Conservation (phyloP, 2,797 vertebrate genomes). For the Epinephelus coioides region DNA sequence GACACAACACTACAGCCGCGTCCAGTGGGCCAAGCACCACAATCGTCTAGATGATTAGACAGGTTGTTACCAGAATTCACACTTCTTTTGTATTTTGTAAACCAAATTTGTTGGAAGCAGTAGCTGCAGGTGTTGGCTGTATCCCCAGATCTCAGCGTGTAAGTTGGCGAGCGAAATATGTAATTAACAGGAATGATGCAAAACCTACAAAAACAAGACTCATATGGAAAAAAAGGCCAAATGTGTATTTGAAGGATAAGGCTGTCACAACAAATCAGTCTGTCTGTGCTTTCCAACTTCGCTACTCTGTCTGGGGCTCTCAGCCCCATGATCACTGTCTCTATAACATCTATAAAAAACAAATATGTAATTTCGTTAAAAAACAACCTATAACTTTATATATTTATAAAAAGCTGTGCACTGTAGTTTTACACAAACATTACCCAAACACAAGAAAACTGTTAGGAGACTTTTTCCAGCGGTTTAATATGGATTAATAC, state of each 20-base stretch:
- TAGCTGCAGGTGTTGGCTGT: slow-evolving; percentile 19
- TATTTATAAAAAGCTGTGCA: background rate
- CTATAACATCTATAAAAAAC: background rate
- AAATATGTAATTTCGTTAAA: background rate
- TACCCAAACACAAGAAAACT: background rate
- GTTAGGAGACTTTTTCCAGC: background rate
- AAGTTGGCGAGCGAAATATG: slow-evolving; percentile 21
- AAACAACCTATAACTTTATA: background rate
- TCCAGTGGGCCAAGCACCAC: background rate
- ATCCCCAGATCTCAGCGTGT: slow-evolving; percentile 30
- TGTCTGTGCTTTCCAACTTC: background rate
- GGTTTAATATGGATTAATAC: background rate
- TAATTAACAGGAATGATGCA: slow-evolving; percentile 22
- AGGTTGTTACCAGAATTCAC: slow-evolving; percentile 18
- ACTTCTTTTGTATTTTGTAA: slow-evolving; percentile 32
- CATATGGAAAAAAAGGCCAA: background rate
- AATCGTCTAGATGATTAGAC: slow-evolving; percentile 11
- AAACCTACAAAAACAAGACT: slow-evolving; percentile 18
- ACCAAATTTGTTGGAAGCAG: slow-evolving; percentile 40
- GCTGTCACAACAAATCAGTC: background rate
- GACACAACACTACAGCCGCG: background rate
- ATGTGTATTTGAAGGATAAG: too few relatives aligned
- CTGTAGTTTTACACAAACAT: background rate
- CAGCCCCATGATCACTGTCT: background rate
- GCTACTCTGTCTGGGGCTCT: background rate